A percentile compares a stretch with the other conserved stretches of the same genome.
Evolutionary conservation across 2,113 vertebrate species (phyloP).

Genomic region (Pseudolaguvia tuberculata): DNA sequence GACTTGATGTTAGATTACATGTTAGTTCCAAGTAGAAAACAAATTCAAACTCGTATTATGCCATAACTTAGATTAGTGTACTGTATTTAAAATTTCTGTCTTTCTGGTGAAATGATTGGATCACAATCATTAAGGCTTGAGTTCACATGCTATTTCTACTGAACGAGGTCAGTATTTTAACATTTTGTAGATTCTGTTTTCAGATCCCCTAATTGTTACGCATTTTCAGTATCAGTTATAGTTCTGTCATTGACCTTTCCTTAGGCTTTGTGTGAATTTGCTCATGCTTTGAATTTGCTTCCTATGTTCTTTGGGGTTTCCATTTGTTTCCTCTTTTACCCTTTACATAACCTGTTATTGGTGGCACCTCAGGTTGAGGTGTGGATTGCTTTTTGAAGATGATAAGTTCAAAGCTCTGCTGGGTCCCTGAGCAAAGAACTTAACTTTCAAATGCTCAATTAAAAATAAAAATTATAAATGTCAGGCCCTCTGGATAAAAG

Average conservation of each 20-base stretch:
- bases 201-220: not conserved
- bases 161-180: not conserved
- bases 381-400: too few species aligned
- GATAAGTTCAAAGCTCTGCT: too few species aligned
- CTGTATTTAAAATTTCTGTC: constrained; percentile 24
- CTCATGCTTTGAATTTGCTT: not conserved
- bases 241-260: not conserved
- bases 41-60: not conserved
- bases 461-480: too few species aligned
- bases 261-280: not conserved
- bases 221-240: not conserved
- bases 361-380: too few species aligned
- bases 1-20: not conserved
- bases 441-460: too few species aligned
- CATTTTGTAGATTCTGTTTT: not conserved
- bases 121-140: not conserved
- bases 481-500: too few species aligned
- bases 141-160: constrained; percentile 11
- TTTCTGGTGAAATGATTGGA: constrained; percentile 18
- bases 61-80: constrained; percentile 10
- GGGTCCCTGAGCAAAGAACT: too few species aligned
- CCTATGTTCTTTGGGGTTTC: not conserved
- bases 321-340: not conserved
- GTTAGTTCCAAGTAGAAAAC: not conserved
- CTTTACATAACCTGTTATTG: not conserved